Percentiles rank a stretch among this genome's conserved stretches.
Evolutionary conservation across 1,140 invertebrate species (phyloP).

Genomic region (Hestina assimilis): DNA sequence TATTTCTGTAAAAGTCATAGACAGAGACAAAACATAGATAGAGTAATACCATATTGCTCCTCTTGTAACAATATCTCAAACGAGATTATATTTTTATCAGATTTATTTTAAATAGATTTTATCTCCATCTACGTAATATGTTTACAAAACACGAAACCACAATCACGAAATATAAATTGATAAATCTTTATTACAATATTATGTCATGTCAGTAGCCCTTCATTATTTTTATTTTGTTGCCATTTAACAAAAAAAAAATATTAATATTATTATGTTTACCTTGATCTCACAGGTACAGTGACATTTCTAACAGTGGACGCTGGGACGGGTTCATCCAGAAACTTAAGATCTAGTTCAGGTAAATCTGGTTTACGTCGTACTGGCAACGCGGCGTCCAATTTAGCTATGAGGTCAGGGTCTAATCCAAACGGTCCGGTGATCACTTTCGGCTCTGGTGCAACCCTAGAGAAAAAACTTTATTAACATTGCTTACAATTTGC

Average conservation of each 20-base stretch:
- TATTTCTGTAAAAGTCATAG: too few relatives aligned
- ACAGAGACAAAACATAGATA: too few relatives aligned
- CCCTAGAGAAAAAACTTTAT: not conserved
- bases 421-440: conserved; percentile 84
- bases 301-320: conserved; percentile 55
- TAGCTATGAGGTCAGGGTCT: conserved; percentile 82
- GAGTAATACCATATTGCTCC: too few relatives aligned
- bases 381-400: conserved; percentile 64
- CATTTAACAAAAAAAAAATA: too few relatives aligned
- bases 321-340: conserved; percentile 78
- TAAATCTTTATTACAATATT: not conserved
- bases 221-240: not conserved
- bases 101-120: too few relatives aligned
- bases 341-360: conserved; percentile 71
- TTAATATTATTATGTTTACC: too few relatives aligned
- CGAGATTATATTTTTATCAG: too few relatives aligned
- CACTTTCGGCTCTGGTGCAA: conserved; percentile 40
- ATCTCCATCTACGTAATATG: too few relatives aligned
- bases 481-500: not conserved
- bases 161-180: too few relatives aligned
- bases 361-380: conserved; percentile 38
- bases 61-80: too few relatives aligned
- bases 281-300: conserved; percentile 67
- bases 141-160: too few relatives aligned
- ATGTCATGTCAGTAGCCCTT: not conserved